Conservation (phyloP, 2,797 vertebrate genomes). For the Bucorvus abyssinicus region DNA sequence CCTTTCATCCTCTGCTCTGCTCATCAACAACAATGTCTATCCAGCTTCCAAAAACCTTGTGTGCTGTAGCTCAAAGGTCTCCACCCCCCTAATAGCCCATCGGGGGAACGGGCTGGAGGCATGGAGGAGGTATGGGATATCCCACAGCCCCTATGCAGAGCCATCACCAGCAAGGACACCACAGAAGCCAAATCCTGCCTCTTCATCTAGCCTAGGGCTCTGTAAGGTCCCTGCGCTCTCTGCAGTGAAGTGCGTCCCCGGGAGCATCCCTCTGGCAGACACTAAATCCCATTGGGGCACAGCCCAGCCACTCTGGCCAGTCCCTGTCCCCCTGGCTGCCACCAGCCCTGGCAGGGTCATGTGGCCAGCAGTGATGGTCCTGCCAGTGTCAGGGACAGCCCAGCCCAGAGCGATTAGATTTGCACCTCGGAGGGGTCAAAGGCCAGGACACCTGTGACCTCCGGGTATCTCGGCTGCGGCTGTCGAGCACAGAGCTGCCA, state of each 20-base stretch:
- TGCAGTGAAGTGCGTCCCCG: too few relatives aligned
- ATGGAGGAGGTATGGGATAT: background rate
- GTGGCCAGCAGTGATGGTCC: background rate
- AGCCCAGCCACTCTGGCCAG: background rate
- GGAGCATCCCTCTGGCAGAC: background rate
- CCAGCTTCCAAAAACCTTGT: background rate
- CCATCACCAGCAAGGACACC: background rate
- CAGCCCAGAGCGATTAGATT: background rate
- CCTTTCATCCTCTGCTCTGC: background rate
- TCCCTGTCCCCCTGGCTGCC: background rate
- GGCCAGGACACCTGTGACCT: background rate
- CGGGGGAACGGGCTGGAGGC: background rate
- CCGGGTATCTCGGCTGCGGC: accelerated
- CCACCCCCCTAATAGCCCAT: background rate
- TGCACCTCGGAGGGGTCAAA: accelerated
- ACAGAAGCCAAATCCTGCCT: background rate
- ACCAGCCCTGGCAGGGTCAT: background rate
- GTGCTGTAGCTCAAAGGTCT: accelerated
- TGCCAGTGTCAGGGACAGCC: background rate
- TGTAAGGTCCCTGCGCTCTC: background rate
- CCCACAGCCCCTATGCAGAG: background rate
- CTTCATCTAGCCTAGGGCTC: background rate
- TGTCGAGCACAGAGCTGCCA: background rate
- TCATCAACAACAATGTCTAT: background rate
- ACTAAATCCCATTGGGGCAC: background rate